A percentile compares a stretch with the other conserved stretches of the same genome.
phyloP scores from a whole-genome alignment of 2,113 vertebrate genomes.

The Pelecanoides urinatrix region DNA sequence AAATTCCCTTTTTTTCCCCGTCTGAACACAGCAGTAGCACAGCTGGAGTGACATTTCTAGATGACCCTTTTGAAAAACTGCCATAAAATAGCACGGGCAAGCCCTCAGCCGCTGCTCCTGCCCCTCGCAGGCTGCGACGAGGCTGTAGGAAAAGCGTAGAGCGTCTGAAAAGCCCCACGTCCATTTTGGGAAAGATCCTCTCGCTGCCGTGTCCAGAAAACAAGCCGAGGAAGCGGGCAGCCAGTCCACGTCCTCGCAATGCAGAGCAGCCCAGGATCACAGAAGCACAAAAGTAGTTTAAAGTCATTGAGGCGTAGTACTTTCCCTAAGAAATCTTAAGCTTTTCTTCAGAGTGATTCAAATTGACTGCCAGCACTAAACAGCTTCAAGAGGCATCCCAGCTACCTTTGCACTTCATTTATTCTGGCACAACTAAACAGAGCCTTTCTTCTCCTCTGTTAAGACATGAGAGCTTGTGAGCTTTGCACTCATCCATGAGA shows the following conservation, averaged over 20 bases:
- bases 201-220: not conserved
- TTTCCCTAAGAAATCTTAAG: not conserved
- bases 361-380: slow-evolving; percentile 19
- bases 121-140: not conserved
- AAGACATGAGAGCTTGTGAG: slow-evolving; percentile 12
- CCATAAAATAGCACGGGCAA: accelerated
- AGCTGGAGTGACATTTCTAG: not conserved
- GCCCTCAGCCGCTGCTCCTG: not conserved
- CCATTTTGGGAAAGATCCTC: not conserved
- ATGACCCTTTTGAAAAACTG: not conserved
- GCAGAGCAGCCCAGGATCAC: not conserved
- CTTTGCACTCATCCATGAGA: slow-evolving; percentile 47
- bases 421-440: slow-evolving; percentile 44
- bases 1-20: not conserved
- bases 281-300: not conserved
- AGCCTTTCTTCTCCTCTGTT: slow-evolving; percentile 26
- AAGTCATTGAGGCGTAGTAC: not conserved
- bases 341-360: slow-evolving; percentile 17
- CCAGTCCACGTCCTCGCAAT: accelerated
- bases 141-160: not conserved
- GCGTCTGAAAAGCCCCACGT: not conserved
- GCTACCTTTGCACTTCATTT: slow-evolving; percentile 44
- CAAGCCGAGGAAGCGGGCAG: not conserved
- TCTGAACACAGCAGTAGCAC: not conserved
- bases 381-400: slow-evolving; percentile 6